These are phyloP conservation scores for Pygocentrus nattereri DNA, from an alignment of 2,797 vertebrate genomes.

Conservation along the genomic window DNA sequence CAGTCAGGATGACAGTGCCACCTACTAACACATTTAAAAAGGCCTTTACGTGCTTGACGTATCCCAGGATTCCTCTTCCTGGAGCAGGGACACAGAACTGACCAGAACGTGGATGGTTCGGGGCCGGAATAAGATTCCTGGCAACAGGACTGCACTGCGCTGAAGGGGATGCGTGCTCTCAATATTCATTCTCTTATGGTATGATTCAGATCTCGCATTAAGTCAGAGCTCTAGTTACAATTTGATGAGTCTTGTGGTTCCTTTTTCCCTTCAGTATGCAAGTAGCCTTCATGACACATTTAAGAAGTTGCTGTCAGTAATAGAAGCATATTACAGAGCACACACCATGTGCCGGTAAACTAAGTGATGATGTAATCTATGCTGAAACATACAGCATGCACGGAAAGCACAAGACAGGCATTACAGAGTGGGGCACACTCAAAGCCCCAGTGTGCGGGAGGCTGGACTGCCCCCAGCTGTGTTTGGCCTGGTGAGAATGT, in stretches of 20 bases:
- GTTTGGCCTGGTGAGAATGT: conserved; percentile 45
- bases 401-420: conserved; percentile 26
- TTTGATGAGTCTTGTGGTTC: conserved; percentile 5
- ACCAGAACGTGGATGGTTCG: not conserved
- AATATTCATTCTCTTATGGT: conserved; percentile 11
- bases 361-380: conserved; percentile 21
- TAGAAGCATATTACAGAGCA: not conserved
- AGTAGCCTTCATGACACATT: conserved; percentile 6
- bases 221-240: conserved; percentile 15
- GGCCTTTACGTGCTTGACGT: not conserved
- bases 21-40: conserved; percentile 24
- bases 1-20: conserved; percentile 15
- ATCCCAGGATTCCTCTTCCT: not conserved
- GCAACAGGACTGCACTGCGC: not conserved
- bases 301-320: conserved; percentile 18
- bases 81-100: not conserved
- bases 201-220: conserved; percentile 23
- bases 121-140: not conserved
- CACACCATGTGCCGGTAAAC: conserved; percentile 33
- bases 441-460: conserved; percentile 19
- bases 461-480: conserved; percentile 37
- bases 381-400: conserved; percentile 21
- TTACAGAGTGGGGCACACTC: conserved; percentile 25
- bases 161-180: not conserved
- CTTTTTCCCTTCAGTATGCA: not conserved